Evolutionary conservation across 2,797 vertebrate species (phyloP).

Genomic region (Bryconaethiops microstoma): DNA sequence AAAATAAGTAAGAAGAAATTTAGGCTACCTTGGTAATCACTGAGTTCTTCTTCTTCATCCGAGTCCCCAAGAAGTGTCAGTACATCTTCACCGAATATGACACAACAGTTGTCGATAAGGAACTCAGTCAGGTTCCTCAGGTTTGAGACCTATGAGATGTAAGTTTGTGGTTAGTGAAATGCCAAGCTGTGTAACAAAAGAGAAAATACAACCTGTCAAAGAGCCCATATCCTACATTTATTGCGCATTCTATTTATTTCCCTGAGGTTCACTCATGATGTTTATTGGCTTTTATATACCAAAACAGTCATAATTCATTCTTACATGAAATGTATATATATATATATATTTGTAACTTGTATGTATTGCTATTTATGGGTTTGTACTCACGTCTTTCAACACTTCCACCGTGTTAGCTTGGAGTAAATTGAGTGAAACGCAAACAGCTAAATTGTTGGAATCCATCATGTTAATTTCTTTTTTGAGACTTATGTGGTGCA

Average conservation of each 20-base stretch:
- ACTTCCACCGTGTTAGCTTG: slow-evolving; percentile 68
- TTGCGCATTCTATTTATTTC: too few relatives aligned
- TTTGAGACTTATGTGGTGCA: slow-evolving; percentile 76
- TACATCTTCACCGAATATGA: slow-evolving; percentile 78
- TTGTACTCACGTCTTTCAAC: slow-evolving; percentile 73
- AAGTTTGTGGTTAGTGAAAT: slow-evolving; percentile 1
- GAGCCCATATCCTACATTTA: too few relatives aligned
- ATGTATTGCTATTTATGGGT: too few relatives aligned
- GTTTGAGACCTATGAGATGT: slow-evolving; percentile 71
- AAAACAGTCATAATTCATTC: too few relatives aligned
- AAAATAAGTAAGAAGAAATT: neutral
- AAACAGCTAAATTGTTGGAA: slow-evolving; percentile 82
- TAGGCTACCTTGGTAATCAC: slow-evolving; percentile 77
- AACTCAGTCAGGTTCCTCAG: slow-evolving; percentile 73
- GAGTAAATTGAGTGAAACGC: slow-evolving; percentile 81
- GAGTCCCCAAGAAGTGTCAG: slow-evolving; percentile 56
- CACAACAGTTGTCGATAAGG: slow-evolving; percentile 79
- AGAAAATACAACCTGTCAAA: neutral
- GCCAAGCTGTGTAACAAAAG: neutral
- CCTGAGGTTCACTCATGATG: too few relatives aligned
- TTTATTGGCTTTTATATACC: too few relatives aligned
- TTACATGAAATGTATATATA: too few relatives aligned
- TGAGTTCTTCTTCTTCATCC: slow-evolving; percentile 69
- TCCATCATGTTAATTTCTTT: slow-evolving; percentile 80
- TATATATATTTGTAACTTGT: too few relatives aligned